phyloP scores from a whole-genome alignment of 2,797 vertebrate genomes.

The Poeciliopsis infans region DNA sequence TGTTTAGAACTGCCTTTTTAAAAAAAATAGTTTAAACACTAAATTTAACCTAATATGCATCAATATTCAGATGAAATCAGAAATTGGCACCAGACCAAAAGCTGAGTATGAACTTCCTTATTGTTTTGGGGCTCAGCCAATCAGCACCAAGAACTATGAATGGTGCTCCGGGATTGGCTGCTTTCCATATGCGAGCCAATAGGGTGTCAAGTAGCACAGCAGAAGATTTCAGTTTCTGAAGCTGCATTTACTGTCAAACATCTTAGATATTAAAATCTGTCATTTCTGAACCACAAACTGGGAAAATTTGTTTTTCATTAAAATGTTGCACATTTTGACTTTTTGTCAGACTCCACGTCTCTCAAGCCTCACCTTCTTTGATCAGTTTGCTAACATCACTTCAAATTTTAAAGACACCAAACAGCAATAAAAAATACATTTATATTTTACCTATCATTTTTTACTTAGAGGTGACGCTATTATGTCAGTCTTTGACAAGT shows the following conservation, averaged over 20 bases:
- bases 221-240: not conserved
- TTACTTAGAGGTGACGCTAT: not conserved
- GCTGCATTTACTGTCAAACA: not conserved
- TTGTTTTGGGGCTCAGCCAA: not conserved
- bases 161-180: not conserved
- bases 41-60: not conserved
- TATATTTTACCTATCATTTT: not conserved
- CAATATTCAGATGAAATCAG: not conserved
- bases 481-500: not conserved
- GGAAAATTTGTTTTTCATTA: not conserved
- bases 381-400: not conserved
- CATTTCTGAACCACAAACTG: not conserved
- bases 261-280: not conserved
- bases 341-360: not conserved
- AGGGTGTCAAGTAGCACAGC: not conserved
- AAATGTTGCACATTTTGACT: not conserved
- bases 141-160: not conserved
- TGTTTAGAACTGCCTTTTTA: not conserved
- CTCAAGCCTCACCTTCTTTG: not conserved
- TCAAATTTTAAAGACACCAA: not conserved
- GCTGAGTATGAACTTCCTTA: not conserved
- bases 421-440: not conserved
- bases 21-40: not conserved
- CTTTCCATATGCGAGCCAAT: not conserved
- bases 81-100: not conserved